phyloP scores from a whole-genome alignment of 2,888 invertebrate species.

The Griposia aprilina region DNA sequence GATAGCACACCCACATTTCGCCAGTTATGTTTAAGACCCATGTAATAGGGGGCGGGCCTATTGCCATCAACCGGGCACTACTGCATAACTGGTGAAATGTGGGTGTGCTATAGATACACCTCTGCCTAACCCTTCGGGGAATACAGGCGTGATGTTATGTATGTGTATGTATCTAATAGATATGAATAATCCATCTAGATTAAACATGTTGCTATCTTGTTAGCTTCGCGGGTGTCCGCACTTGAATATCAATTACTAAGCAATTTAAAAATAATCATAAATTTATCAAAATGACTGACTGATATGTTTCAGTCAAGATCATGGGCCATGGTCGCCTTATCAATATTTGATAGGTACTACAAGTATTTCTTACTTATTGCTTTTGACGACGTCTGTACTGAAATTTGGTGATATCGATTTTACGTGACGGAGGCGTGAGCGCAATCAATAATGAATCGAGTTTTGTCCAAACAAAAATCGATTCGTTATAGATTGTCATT shows the following conservation, averaged over 20 bases:
- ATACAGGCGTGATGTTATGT: too few species aligned
- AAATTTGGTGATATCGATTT: constrained; percentile 7
- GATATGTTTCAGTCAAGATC: constrained; percentile 35
- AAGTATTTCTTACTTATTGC: constrained; percentile 12
- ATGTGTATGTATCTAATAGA: too few species aligned
- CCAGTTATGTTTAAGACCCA: too few species aligned
- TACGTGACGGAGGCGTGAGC: neutral
- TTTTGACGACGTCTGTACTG: constrained; percentile 18
- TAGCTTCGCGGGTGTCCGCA: constrained; percentile 5
- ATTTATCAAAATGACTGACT: constrained; percentile 11
- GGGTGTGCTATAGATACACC: too few species aligned
- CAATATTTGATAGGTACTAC: constrained; percentile 5
- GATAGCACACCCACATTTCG: too few species aligned
- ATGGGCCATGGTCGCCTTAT: constrained; percentile 27
- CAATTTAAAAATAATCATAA: constrained; percentile 9
- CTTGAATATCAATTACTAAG: neutral
- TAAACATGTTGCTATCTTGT: neutral
- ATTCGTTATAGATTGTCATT: neutral
- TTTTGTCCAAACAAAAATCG: neutral
- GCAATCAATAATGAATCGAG: too few species aligned
- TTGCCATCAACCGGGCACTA: too few species aligned
- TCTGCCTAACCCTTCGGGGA: too few species aligned
- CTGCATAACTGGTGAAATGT: too few species aligned
- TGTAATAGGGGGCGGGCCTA: too few species aligned
- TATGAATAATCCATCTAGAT: neutral